These are phyloP conservation scores for Hermetia illucens DNA, from an alignment of 1,140 invertebrate genomes.

Conservation along the genomic window DNA sequence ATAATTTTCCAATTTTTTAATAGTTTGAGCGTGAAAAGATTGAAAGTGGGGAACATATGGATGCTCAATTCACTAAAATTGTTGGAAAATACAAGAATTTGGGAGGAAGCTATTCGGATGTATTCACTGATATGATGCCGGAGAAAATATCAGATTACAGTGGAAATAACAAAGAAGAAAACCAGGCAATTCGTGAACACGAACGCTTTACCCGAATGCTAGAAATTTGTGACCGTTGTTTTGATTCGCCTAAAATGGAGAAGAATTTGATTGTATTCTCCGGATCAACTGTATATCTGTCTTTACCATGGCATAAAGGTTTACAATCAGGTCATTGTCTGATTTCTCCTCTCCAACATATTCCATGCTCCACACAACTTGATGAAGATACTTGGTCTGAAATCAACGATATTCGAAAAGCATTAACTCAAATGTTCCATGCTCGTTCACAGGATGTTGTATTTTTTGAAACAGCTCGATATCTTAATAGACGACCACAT, in stretches of 20 bases:
- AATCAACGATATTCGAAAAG: conserved; percentile 60
- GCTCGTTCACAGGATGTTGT: conserved; percentile 61
- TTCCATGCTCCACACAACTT: conserved; percentile 55
- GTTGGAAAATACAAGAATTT: conserved; percentile 49
- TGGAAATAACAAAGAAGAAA: conserved; percentile 42
- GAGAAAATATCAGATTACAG: conserved; percentile 48
- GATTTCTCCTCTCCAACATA: conserved; percentile 72
- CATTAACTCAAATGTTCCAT: conserved; percentile 63
- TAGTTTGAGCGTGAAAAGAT: conserved; percentile 83
- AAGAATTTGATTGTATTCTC: conserved; percentile 80
- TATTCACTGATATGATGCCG: conserved; percentile 47
- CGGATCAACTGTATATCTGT: conserved; percentile 67
- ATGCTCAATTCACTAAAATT: conserved; percentile 63
- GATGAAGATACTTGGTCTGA: conserved; percentile 93
- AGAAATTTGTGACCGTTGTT: conserved; percentile 69
- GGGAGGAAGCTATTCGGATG: conserved; percentile 74
- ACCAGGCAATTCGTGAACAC: conserved; percentile 63
- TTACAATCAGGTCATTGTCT: conserved; percentile 79
- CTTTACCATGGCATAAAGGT: conserved; percentile 62
- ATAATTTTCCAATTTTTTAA: conserved; percentile 22
- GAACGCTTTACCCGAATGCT: conserved; percentile 49
- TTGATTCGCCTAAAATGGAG: conserved; percentile 62
- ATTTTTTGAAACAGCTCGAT: conserved; percentile 79
- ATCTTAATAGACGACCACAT: conserved; percentile 63
- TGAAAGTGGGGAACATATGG: conserved; percentile 63